Evolutionary conservation across 2,797 vertebrate genomes (phyloP), one percentile per base, ranked within the genome.

Genomic region (Orientallactaga sibirica): DNA sequence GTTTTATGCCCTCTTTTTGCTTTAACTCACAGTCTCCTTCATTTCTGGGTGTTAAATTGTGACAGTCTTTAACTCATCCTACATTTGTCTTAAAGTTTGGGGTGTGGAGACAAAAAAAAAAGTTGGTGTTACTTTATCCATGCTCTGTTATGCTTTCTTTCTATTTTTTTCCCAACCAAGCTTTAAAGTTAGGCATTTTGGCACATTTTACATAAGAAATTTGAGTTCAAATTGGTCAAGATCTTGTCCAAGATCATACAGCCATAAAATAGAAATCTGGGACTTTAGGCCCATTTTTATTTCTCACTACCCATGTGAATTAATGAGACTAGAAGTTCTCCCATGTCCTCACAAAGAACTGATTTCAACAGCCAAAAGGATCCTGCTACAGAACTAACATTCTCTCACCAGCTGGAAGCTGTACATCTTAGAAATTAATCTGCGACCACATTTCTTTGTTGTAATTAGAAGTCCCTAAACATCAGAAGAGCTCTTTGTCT

Each of bases 401-500:
- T 88, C 71, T 93, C 70, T 78, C 94, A 96, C 85, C 81, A 97
- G 91, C 90, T 97, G 93, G 81, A 92, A 94, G 89, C 37, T 86
- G 18, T 94, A 96, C 96, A 97, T 94, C 14, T 73, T 89, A 33
- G 80, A 93, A 67, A 66, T 68, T 55, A 67, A 71, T 75, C 24
- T 85, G 83, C 81, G 66, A 0, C 7, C 83, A 94, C 33, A 67
- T 15, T 67, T 96, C 74, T 92, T 95, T 81, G 86, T 37, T 64
- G 3, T 84, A 94, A 92, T 93, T 76, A 90, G 43, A 92, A 95
- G 48, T 64, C 73, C 64, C 92, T 64, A 68, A 94, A 70, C 92
- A 93, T 95, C 80, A 86, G 95, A 83, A 96, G 94, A 20, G 29
- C 77, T 86, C 5, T 92, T 96, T 95, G 92, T 96, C 67, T 93